Conservation (phyloP, 2,113 vertebrate species). For the Pipa parva region DNA sequence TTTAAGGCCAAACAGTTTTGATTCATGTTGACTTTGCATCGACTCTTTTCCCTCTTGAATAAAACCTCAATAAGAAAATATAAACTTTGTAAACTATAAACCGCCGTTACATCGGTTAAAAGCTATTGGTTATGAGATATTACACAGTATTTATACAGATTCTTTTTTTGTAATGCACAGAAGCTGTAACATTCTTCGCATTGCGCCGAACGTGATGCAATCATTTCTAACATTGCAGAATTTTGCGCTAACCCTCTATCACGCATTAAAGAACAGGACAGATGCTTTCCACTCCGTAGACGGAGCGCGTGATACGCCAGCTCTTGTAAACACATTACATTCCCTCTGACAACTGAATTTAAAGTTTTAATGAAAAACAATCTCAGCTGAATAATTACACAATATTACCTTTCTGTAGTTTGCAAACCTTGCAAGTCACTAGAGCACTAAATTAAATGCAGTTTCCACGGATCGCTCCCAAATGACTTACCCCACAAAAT, state of each 20-base stretch:
- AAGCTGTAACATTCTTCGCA: not conserved
- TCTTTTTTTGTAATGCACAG: not conserved
- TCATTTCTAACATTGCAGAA: not conserved
- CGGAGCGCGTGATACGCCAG: constrained; percentile 25
- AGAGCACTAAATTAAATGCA: constrained; percentile 41
- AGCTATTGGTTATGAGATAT: not conserved
- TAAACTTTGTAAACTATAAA: not conserved
- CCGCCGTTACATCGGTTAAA: not conserved
- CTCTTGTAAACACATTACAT: constrained; percentile 46
- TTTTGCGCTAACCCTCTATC: constrained; percentile 7
- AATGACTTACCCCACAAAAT: constrained; percentile 47
- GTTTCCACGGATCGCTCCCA: constrained; percentile 33
- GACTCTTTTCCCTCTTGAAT: too few relatives aligned
- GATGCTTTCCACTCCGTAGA: constrained; percentile 3
- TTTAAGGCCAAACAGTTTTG: too few relatives aligned
- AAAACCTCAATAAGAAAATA: not conserved
- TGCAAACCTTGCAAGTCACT: constrained; percentile 47
- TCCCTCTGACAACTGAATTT: constrained; percentile 45
- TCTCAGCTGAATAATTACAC: constrained; percentile 48
- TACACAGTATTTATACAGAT: not conserved
- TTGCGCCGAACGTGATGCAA: not conserved
- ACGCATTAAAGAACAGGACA: constrained; percentile 19
- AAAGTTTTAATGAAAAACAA: constrained; percentile 38
- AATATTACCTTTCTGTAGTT: constrained; percentile 42
- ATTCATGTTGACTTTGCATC: too few relatives aligned